Evolutionary conservation across 2,888 invertebrate species (phyloP).

Genomic region (Seira musarum): DNA sequence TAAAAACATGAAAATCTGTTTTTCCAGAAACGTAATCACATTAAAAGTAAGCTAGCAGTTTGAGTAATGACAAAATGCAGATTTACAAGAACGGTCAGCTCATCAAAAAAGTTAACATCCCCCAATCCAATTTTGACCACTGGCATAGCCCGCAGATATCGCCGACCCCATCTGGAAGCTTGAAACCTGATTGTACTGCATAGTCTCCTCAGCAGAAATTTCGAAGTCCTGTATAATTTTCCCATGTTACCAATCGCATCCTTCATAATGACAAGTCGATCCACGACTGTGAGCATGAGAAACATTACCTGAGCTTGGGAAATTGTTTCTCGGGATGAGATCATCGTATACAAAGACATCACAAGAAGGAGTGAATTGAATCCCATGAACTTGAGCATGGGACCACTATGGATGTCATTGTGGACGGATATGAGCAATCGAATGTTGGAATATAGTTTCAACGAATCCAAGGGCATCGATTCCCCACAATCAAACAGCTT

Average conservation of each 20-base stretch:
- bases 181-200: background rate
- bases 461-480: background rate
- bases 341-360: background rate
- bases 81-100: background rate
- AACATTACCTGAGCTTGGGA: background rate
- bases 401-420: background rate
- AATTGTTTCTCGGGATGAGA: background rate
- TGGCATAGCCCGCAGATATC: background rate
- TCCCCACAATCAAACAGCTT: too few relatives aligned
- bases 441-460: background rate
- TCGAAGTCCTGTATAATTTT: background rate
- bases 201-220: background rate
- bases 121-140: background rate
- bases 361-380: background rate
- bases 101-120: background rate
- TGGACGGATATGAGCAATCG: background rate
- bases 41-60: background rate
- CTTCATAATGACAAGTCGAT: background rate
- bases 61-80: background rate
- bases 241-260: constrained; percentile 4
- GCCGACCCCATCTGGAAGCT: background rate
- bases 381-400: background rate
- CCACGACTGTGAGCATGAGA: background rate
- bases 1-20: too few relatives aligned
- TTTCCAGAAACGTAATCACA: too few relatives aligned